Percentiles rank a stretch among this genome's conserved stretches.
These are phyloP conservation scores for Drosophila ambigua DNA, from an alignment of 1,140 invertebrate genomes.

Conservation along the genomic window DNA sequence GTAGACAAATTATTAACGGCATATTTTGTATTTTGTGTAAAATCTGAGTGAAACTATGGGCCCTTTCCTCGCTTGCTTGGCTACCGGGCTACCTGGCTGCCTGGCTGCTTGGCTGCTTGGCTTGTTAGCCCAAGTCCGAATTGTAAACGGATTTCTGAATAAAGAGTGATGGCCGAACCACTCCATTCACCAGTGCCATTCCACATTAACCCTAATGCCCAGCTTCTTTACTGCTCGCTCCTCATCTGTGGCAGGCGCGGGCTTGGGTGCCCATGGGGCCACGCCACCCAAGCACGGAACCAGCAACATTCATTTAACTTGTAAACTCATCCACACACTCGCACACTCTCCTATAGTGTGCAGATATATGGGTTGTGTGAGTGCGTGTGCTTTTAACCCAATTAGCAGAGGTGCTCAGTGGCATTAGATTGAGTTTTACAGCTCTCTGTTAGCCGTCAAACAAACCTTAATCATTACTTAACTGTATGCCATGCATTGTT, in stretches of 20 bases:
- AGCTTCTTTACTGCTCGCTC: neutral
- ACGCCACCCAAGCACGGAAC: constrained; percentile 19
- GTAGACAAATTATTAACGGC: constrained; percentile 75
- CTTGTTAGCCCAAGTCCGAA: constrained; percentile 3
- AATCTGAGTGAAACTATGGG: constrained; percentile 61
- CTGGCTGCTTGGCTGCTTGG: constrained; percentile 36
- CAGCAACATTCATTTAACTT: constrained; percentile 49
- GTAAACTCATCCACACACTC: constrained; percentile 17
- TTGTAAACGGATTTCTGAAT: constrained; percentile 33
- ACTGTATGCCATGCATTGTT: constrained; percentile 59
- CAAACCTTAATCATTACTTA: constrained; percentile 35
- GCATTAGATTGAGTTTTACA: constrained; percentile 56
- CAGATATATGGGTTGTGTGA: constrained; percentile 11
- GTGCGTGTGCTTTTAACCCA: constrained; percentile 70
- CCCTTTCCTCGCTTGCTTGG: constrained; percentile 62
- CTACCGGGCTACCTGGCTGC: constrained; percentile 24
- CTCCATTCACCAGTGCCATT: neutral
- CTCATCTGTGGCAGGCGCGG: constrained; percentile 30
- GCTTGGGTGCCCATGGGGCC: too few species aligned
- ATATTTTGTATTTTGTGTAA: constrained; percentile 42
- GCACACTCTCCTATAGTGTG: too few species aligned
- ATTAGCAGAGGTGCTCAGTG: constrained; percentile 66
- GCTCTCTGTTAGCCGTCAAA: constrained; percentile 34
- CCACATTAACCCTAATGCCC: constrained; percentile 49
- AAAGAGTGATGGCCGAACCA: neutral